These are phyloP conservation scores for Atta texana DNA, from an alignment of 1,140 invertebrate species.

Conservation along the genomic window DNA sequence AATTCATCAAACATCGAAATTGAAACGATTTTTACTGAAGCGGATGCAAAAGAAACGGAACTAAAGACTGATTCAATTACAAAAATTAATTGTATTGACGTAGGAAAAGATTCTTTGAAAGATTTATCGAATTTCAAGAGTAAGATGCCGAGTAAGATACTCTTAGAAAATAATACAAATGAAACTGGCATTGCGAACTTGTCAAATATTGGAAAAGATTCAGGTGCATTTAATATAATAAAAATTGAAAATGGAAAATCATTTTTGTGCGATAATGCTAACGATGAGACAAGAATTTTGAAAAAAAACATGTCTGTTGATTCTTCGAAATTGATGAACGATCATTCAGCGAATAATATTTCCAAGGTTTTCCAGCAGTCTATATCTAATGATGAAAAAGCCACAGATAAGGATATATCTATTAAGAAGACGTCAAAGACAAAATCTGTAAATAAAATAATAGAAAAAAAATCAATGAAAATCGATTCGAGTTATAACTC, in stretches of 20 bases:
- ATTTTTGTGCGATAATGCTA: background rate
- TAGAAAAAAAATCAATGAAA: constrained; percentile 27
- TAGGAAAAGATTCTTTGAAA: background rate
- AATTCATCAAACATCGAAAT: background rate
- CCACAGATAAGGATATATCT: background rate
- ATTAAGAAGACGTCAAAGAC: background rate
- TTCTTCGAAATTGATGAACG: background rate
- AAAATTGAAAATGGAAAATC: background rate
- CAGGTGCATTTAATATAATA: background rate
- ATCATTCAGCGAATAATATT: background rate
- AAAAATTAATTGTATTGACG: background rate
- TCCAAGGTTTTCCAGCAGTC: background rate
- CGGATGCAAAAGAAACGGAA: background rate
- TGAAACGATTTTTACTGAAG: background rate
- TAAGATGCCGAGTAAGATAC: background rate
- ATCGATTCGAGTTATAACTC: background rate
- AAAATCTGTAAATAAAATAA: background rate
- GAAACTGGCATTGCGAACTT: background rate
- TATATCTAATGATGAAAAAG: background rate
- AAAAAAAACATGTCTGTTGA: constrained; percentile 36
- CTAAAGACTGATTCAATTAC: background rate
- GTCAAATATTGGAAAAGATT: constrained; percentile 2
- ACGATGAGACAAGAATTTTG: background rate
- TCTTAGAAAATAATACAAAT: background rate
- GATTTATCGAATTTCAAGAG: constrained; percentile 2